These are phyloP conservation scores for Mesochorus sp. DNA, from an alignment of 2,888 invertebrate genomes.

Conservation along the genomic window DNA sequence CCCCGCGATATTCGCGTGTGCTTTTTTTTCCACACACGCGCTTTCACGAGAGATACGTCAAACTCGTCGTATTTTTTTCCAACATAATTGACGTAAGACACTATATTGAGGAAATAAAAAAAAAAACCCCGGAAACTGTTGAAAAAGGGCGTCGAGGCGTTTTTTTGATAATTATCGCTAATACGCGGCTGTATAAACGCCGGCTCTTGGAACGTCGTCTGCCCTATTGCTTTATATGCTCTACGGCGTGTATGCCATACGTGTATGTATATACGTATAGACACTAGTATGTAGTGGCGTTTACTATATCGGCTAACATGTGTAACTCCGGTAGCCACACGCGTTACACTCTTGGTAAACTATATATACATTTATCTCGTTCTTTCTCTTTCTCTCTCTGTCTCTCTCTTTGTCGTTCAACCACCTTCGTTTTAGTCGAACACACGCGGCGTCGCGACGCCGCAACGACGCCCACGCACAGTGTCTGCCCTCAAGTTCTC, in stretches of 20 bases:
- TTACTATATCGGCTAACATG: slow-evolving; percentile 42
- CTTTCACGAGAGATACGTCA: background rate
- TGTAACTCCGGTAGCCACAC: slow-evolving; percentile 46
- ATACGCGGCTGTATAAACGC: slow-evolving; percentile 3
- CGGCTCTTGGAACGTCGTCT: slow-evolving; percentile 55
- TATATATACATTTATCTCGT: slow-evolving; percentile 8
- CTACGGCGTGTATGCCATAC: background rate
- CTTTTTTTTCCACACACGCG: background rate
- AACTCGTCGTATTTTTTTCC: too few species aligned
- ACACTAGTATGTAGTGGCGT: slow-evolving; percentile 14
- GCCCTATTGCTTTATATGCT: slow-evolving; percentile 35
- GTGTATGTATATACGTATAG: slow-evolving; percentile 1
- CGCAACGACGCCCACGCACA: slow-evolving; percentile 60
- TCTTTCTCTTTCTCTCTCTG: slow-evolving; percentile 26
- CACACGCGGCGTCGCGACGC: slow-evolving; percentile 63
- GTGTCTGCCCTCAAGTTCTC: slow-evolving; percentile 34
- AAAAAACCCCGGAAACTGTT: background rate
- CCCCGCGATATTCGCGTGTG: background rate
- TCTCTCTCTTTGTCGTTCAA: slow-evolving; percentile 44
- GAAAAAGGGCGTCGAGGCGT: slow-evolving; percentile 20
- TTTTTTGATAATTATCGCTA: background rate
- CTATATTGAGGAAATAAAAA: background rate
- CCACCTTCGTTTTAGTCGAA: slow-evolving; percentile 54
- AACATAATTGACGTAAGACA: too few species aligned
- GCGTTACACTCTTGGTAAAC: slow-evolving; percentile 36